Conservation (phyloP, 2,113 vertebrate species). For the Tychaedon coryphoeus region DNA sequence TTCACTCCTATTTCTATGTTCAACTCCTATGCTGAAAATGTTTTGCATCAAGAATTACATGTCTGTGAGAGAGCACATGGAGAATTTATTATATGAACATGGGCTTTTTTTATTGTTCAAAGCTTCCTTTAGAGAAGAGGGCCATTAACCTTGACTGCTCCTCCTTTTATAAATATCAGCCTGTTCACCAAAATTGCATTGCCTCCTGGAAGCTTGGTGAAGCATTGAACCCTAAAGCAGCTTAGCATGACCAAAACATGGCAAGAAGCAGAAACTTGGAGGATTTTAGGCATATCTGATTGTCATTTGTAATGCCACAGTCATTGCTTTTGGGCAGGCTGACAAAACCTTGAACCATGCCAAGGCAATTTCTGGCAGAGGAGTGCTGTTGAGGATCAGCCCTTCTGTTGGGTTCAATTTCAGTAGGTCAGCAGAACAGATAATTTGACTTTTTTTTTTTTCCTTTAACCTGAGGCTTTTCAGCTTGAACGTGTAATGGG, state of each 20-base stretch:
- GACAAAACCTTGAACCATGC: background rate
- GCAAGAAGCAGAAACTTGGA: background rate
- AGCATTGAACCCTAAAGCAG: background rate
- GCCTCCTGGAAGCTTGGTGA: background rate
- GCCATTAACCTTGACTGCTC: background rate
- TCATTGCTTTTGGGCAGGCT: background rate
- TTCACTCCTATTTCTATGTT: background rate
- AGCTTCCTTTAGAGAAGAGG: background rate
- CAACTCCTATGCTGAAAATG: background rate
- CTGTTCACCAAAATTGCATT: background rate
- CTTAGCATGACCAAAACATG: rapidly evolving
- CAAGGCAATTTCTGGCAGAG: background rate
- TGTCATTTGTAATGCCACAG: background rate
- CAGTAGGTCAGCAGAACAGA: background rate
- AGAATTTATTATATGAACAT: background rate
- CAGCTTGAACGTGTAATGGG: rapidly evolving
- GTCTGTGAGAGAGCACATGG: background rate
- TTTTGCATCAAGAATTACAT: background rate
- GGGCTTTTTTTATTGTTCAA: background rate
- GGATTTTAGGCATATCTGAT: background rate
- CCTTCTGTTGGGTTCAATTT: background rate
- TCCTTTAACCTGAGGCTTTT: background rate
- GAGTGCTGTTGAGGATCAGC: background rate
- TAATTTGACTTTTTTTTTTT: background rate
- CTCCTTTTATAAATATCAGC: background rate